Percentiles rank a stretch among this genome's conserved stretches.
phyloP scores from a whole-genome alignment of 1,140 invertebrate genomes.

The Ostrea edulis region DNA sequence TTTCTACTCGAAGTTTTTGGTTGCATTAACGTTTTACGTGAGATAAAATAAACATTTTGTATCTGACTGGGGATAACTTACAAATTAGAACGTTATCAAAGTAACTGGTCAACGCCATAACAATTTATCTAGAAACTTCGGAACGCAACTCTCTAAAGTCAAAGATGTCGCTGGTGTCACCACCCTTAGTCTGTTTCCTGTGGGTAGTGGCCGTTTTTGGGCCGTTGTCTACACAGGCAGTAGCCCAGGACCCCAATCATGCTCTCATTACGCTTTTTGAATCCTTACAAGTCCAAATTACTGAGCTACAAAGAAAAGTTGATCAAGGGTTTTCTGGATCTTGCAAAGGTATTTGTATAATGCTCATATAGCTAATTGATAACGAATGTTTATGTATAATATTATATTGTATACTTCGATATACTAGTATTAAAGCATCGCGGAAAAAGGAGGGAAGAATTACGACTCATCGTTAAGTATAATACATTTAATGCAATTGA shows the following conservation, averaged over 20 bases:
- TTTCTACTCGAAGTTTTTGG: no score
- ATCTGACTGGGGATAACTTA: no score
- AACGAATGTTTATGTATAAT: background rate
- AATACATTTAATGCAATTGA: no score
- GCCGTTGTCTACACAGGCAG: background rate
- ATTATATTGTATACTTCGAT: background rate
- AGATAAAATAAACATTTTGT: no score
- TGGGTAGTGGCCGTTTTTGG: background rate
- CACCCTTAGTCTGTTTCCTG: background rate
- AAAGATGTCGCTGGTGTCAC: background rate
- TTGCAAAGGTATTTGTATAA: conserved; percentile 10
- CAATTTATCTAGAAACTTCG: background rate
- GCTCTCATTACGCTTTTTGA: background rate
- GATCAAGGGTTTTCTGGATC: conserved; percentile 31
- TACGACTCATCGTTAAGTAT: background rate
- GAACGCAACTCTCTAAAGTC: background rate
- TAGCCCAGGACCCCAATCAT: background rate
- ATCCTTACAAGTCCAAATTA: background rate
- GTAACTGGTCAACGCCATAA: background rate
- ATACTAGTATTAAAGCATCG: background rate
- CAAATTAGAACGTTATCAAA: no score
- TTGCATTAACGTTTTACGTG: no score
- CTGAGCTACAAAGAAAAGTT: background rate
- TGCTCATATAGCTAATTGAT: background rate
- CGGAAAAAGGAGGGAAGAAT: background rate